Conservation (phyloP, 2,113 vertebrate species). For the Catharus fuscescens region DNA sequence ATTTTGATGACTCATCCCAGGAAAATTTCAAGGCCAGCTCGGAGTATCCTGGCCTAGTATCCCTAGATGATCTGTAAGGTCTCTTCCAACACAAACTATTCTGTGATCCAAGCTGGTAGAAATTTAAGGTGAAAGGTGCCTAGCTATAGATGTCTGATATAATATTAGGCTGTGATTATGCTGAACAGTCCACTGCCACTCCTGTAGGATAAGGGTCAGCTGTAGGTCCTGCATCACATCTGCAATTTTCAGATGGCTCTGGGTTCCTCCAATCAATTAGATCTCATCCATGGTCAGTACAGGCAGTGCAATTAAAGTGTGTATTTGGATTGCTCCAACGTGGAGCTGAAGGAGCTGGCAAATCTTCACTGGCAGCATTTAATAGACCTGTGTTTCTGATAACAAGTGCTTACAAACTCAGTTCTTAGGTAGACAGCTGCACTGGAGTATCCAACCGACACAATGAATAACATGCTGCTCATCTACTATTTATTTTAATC, state of each 20-base stretch:
- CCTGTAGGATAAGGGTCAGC: neutral
- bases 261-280: neutral
- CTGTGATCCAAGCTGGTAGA: neutral
- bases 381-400: neutral
- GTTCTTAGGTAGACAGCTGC: neutral
- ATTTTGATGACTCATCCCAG: neutral
- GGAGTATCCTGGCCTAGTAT: neutral
- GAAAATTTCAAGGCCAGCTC: neutral
- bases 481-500: neutral
- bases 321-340: neutral
- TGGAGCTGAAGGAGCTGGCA: neutral
- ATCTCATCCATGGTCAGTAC: neutral
- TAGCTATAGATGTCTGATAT: neutral
- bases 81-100: neutral
- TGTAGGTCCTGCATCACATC: neutral
- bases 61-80: neutral
- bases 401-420: neutral
- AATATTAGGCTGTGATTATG: neutral
- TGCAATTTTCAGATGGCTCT: neutral
- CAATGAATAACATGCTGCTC: accelerated
- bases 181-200: neutral
- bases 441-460: neutral
- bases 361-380: neutral
- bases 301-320: neutral
- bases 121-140: neutral